Conservation (phyloP, 1,140 invertebrate species). For the Dryas iulia region DNA sequence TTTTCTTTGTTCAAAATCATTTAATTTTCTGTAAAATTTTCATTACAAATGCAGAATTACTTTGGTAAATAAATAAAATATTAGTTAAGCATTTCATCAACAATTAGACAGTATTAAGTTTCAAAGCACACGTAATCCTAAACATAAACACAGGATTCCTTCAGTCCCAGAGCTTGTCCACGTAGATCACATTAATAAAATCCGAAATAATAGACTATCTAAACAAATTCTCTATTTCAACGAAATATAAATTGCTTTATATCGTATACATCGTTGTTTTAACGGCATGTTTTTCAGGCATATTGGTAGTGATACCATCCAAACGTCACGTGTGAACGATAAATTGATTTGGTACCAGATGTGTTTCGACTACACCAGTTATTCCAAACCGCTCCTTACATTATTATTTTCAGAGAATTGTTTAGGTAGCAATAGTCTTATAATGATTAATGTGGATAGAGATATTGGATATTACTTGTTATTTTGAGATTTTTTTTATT, state of each 20-base stretch:
- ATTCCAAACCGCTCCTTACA: slow-evolving; percentile 47
- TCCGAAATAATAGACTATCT: neutral
- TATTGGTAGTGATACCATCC: slow-evolving; percentile 23
- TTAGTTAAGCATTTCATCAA: too few relatives aligned
- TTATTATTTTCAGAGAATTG: slow-evolving; percentile 49
- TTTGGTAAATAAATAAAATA: too few relatives aligned
- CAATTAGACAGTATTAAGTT: too few relatives aligned
- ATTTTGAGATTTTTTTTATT: neutral
- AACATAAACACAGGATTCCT: neutral
- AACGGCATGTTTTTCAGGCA: slow-evolving; percentile 10
- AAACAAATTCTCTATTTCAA: neutral
- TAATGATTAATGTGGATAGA: slow-evolving; percentile 20
- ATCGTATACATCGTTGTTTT: neutral
- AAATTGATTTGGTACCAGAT: slow-evolving; percentile 69
- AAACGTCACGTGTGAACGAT: slow-evolving; percentile 56
- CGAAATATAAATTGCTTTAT: neutral
- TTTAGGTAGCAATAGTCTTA: slow-evolving; percentile 8
- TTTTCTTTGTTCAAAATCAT: too few relatives aligned
- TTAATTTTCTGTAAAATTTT: too few relatives aligned
- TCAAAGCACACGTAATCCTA: too few relatives aligned
- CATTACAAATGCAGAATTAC: too few relatives aligned
- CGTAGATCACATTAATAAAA: neutral
- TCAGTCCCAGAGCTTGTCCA: neutral
- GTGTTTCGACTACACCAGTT: slow-evolving; percentile 52
- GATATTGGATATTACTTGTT: slow-evolving; percentile 7